A percentile compares a stretch with the other conserved stretches of the same genome.
Evolutionary conservation across 2,888 invertebrate species (phyloP).

Genomic region (Prosapia bicincta): DNA sequence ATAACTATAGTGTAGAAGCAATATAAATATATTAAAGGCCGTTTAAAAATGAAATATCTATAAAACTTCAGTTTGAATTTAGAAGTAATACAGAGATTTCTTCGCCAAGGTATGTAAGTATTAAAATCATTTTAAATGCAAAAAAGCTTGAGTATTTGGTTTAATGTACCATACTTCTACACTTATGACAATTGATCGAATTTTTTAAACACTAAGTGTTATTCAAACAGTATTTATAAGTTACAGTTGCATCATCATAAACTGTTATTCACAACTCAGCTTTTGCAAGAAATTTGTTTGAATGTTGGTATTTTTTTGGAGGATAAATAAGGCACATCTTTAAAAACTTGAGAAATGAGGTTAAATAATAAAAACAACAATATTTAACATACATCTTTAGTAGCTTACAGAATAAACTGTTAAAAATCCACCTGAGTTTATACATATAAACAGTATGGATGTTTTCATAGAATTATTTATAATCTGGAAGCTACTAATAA

Average conservation of each 20-base stretch:
- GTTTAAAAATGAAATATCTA: slow-evolving; percentile 7
- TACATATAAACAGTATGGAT: no score
- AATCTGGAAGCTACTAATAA: not conserved
- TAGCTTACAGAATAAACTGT: not conserved
- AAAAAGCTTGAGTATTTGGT: not conserved
- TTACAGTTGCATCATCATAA: not conserved
- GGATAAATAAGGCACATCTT: not conserved
- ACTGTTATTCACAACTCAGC: not conserved
- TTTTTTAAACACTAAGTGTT: not conserved
- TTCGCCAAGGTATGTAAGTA: not conserved
- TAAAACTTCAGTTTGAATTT: slow-evolving; percentile 12
- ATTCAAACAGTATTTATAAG: not conserved
- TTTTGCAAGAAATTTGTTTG: not conserved
- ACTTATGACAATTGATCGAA: slow-evolving; percentile 16
- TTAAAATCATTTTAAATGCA: slow-evolving; percentile 14
- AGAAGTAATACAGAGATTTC: slow-evolving; percentile 21
- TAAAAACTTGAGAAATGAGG: not conserved
- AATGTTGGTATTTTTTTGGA: not conserved
- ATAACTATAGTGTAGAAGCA: slow-evolving; percentile 20
- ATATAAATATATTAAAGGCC: slow-evolving; percentile 3
- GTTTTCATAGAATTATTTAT: no score
- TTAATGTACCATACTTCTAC: slow-evolving; percentile 5
- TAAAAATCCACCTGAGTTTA: not conserved
- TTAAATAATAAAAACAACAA: not conserved
- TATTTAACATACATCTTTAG: not conserved